Evolutionary conservation across 2,113 vertebrate genomes (phyloP).

Genomic region (Syrrhaptes paradoxus): DNA sequence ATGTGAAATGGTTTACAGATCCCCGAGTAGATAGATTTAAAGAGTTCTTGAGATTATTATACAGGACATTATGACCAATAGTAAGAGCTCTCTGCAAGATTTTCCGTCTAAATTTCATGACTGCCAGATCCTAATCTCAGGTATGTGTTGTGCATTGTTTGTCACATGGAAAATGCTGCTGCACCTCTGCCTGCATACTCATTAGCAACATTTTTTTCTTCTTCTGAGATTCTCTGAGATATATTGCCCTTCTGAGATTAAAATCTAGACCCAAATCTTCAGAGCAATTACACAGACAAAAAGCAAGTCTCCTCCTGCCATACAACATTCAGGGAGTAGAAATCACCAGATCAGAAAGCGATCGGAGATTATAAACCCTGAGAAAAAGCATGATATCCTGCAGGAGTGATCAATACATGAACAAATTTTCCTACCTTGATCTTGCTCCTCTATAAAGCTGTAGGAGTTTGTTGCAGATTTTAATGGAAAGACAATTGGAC

Average conservation of each 20-base stretch:
- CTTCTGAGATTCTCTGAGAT: not conserved
- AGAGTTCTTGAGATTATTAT: not conserved
- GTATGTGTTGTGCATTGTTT: not conserved
- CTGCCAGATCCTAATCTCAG: not conserved
- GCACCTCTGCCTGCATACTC: not conserved
- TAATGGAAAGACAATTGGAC: slow-evolving; percentile 19
- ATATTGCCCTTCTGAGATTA: not conserved
- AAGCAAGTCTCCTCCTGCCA: not conserved
- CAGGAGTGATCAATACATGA: not conserved
- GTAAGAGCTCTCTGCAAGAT: not conserved
- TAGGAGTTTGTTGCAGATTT: not conserved
- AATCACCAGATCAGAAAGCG: not conserved
- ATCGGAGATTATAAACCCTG: not conserved
- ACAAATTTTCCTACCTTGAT: not conserved
- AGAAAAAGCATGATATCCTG: not conserved
- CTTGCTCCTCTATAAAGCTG: not conserved
- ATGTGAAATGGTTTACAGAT: not conserved
- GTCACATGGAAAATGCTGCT: not conserved
- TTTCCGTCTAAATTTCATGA: not conserved
- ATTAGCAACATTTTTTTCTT: not conserved
- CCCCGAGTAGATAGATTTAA: not conserved
- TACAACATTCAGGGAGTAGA: not conserved
- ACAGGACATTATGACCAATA: not conserved
- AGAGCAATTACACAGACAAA: slow-evolving; percentile 24
- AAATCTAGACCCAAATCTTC: slow-evolving; percentile 43